Conservation (phyloP, 2,797 vertebrate genomes). For the Gila robusta region DNA sequence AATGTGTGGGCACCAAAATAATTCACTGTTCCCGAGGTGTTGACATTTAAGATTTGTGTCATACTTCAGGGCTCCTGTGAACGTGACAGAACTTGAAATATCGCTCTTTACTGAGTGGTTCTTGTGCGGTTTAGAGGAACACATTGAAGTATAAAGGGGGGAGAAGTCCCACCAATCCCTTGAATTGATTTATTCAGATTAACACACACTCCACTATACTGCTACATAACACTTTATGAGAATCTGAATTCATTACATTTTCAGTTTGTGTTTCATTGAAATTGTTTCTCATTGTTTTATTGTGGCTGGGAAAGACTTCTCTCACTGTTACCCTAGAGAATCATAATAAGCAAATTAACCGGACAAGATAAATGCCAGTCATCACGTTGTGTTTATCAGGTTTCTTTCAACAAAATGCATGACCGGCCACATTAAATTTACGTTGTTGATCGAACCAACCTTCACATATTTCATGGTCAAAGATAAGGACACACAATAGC, state of each 20-base stretch:
- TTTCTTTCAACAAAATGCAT: conserved; percentile 34
- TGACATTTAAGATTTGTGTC: conserved; percentile 69
- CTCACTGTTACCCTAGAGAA: neutral
- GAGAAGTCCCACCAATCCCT: conserved; percentile 22
- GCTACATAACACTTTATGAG: conserved; percentile 42
- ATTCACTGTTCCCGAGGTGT: conserved; percentile 49
- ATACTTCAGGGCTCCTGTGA: conserved; percentile 60
- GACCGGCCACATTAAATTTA: conserved; percentile 30
- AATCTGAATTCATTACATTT: conserved; percentile 45
- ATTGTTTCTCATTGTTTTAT: neutral
- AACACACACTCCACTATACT: conserved; percentile 29
- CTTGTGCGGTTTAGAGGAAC: conserved; percentile 46
- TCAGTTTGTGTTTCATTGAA: conserved; percentile 10
- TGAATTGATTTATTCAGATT: conserved; percentile 36
- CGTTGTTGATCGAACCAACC: conserved; percentile 30
- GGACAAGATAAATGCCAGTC: conserved; percentile 18
- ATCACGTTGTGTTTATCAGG: conserved; percentile 23
- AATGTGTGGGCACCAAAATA: conserved; percentile 46
- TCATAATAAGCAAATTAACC: neutral
- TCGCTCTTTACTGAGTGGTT: conserved; percentile 46
- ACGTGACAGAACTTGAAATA: conserved; percentile 65
- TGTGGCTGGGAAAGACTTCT: neutral
- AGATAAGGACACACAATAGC: conserved; percentile 45
- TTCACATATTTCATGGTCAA: conserved; percentile 45
- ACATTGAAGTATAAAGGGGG: conserved; percentile 37